Base-by-base conservation (phyloP, 2,113 vertebrate genomes). In the Onychostoma macrolepis region DNA sequence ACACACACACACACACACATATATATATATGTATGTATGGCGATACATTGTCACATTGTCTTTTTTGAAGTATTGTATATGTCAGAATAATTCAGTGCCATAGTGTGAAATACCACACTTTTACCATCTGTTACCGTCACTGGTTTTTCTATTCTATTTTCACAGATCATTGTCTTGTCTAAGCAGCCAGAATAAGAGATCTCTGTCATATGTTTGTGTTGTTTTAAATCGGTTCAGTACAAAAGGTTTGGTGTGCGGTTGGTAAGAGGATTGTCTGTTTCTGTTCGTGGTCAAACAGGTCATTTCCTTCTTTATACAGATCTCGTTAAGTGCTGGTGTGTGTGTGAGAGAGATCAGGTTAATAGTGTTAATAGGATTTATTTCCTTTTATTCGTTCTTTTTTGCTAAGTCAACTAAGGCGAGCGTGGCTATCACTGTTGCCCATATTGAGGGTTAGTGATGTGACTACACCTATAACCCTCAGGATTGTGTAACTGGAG, bases 191-290 rank as follows among this genome's bases (percentile, higher is more conserved):
- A 36, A 69, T 69, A 2, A 6, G 30, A 69, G 30, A 36, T 36
- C 8, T 36, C 7, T 9, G 33, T 71, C 28, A 53, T 15, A 45
- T 69, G 61, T 67, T 83, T 15, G 19, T 65, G 2, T 36, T 11
- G 71, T 38, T 56, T 84, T 53, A 28, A 72, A 74, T 36, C 3
- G 9, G 38, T 69, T 33, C 19, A 21, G 8, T 2, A 6, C 50
- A 24, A n/a, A 4, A 78, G 26, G 26, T 28, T 67, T 28, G 41
- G 28, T 26, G 15, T 48, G 17, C 0, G 5, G 26, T 24, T 28
- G 41, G 15, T 69, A 83, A 83, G 58, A 67, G 80, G 80, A 83
- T 83, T 82, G 26, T 21, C 41, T 67, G 78, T 63, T 24, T 41
- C 38, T 48, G 48, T 71, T 71, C 15, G 26, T 71, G 41, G 4